Base-by-base conservation (phyloP, 2,797 vertebrate genomes). In the Ptychadena robeensis region DNA sequence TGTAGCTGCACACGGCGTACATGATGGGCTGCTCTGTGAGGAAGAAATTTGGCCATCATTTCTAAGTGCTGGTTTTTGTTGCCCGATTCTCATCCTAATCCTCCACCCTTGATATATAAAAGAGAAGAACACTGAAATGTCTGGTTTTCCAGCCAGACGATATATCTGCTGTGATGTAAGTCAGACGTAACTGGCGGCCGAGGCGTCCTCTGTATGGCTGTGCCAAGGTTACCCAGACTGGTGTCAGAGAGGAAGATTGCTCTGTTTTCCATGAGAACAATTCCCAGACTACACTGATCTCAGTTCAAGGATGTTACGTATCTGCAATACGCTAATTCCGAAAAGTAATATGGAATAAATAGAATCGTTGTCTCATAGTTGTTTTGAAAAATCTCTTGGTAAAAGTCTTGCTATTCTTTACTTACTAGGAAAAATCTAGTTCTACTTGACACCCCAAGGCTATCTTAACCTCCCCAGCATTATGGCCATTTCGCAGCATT, bases 261-360 rank as follows among this genome's bases (percentile, higher is more conserved):
- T 76, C 38, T 14, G 4, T 35, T 68, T 68, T 35, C 34, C 37
- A 77, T 66, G 28, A 27, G 69, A 37, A 53, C 14, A 78, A 18
- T 28, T 57, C 48, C 72, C 31, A 82, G 72, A 69, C 64, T 3
- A 53, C 66, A 34, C n/a, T 35, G 31, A 65, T 32, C 28, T 61
- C 44, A 48, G 74, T 77, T 53, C 75, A 78, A 78, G 75, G 64
- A 66, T 78, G 37, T 66, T 44, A 10, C 28, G 14, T n/a, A n/a
- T n/a, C n/a, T n/a, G n/a, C n/a, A n/a, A n/a, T 15, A 34, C 25
- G 63, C 63, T 15, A 31, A 18, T 9, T 27, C 35, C 9, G 4
- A 37, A 65, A 3, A 65, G 28, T 31, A 32, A 44, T 76, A 40
- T 25, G 44, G n/a, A 31, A 27, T 9, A 38, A 38, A 44, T 63